These are phyloP conservation scores for Dromiciops gliroides DNA, from an alignment of 2,113 vertebrate species.

Conservation along the genomic window DNA sequence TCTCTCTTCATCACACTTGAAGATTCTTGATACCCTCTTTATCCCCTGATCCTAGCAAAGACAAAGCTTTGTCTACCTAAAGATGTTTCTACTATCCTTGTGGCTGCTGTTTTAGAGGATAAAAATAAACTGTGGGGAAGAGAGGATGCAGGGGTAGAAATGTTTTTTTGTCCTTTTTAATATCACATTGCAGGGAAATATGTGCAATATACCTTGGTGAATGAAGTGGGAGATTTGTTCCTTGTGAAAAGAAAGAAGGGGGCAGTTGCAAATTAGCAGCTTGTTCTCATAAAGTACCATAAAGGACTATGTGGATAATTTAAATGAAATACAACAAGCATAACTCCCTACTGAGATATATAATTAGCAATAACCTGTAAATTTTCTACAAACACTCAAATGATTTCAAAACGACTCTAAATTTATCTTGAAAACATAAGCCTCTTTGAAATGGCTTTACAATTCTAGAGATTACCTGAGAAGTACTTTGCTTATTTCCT, in stretches of 20 bases:
- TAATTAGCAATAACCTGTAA: constrained; percentile 1
- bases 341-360: background rate
- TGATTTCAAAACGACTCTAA: background rate
- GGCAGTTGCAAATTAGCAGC: background rate
- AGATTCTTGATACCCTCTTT: background rate
- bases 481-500: background rate
- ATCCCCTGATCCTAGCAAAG: background rate
- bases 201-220: background rate
- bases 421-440: background rate
- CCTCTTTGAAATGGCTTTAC: background rate
- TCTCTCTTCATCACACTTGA: background rate
- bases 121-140: background rate
- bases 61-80: background rate
- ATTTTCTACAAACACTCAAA: background rate
- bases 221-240: background rate
- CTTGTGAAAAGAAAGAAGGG: background rate
- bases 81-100: background rate
- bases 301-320: background rate
- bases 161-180: background rate
- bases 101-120: background rate
- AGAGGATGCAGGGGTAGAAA: background rate
- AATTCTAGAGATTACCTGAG: background rate
- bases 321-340: background rate
- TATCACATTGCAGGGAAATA: background rate
- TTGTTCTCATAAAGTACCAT: background rate